Conservation (phyloP, 2,113 vertebrate species). For the Hypocryptadius cinnamomeus region DNA sequence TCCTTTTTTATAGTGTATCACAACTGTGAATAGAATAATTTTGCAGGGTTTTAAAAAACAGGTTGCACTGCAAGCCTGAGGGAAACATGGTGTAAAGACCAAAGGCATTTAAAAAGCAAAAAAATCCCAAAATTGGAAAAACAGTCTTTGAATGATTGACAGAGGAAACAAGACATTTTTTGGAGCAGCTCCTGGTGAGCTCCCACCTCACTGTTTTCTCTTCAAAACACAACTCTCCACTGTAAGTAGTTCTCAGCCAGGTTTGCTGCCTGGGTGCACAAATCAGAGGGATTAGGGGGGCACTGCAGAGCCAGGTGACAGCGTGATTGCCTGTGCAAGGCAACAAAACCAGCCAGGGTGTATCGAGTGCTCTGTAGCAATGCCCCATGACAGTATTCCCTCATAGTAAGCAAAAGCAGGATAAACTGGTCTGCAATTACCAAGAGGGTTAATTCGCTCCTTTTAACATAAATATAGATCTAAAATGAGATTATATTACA, state of each 20-base stretch:
- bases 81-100: neutral
- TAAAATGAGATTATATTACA: constrained; percentile 20
- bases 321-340: neutral
- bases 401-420: neutral
- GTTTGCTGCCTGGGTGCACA: neutral
- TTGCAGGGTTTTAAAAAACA: neutral
- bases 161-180: neutral
- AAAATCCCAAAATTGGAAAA: rapidly evolving
- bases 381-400: neutral
- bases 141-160: neutral
- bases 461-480: constrained; percentile 27
- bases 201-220: neutral
- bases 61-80: neutral
- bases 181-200: neutral
- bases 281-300: no score
- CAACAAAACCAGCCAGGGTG: neutral
- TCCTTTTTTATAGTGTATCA: neutral
- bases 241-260: neutral
- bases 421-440: constrained; percentile 11
- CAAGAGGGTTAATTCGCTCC: neutral
- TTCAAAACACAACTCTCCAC: neutral
- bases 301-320: neutral
- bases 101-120: neutral
- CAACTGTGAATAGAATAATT: neutral
- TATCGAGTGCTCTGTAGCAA: neutral